These are phyloP conservation scores for Empidonax traillii DNA, from an alignment of 2,113 vertebrate species.

Conservation along the genomic window DNA sequence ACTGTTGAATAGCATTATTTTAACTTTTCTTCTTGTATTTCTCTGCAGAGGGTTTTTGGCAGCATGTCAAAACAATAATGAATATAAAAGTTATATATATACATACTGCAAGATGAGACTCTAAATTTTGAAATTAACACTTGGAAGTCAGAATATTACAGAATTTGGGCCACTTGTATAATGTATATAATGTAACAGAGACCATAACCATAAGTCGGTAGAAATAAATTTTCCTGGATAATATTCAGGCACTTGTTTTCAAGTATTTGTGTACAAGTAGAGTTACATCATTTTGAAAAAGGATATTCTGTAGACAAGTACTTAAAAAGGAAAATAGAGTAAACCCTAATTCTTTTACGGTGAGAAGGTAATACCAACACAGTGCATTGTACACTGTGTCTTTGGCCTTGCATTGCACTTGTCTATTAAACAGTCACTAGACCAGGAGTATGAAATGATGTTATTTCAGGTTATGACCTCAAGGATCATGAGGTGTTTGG, in stretches of 20 bases:
- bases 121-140: background rate
- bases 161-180: background rate
- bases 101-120: background rate
- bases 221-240: background rate
- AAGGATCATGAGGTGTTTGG: background rate
- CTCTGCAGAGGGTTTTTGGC: background rate
- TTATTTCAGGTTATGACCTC: background rate
- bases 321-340: background rate
- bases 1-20: background rate
- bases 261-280: background rate
- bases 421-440: background rate
- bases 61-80: background rate
- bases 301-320: background rate
- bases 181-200: background rate
- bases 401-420: background rate
- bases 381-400: rapidly evolving
- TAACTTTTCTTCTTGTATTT: background rate
- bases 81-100: background rate
- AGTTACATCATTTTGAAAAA: background rate
- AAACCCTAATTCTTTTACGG: background rate
- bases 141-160: background rate
- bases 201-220: background rate
- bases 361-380: background rate
- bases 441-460: background rate
- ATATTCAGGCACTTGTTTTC: background rate